Evolutionary conservation across 1,140 invertebrate genomes (phyloP).

Genomic region (Hyposmocoma kahamanoa): DNA sequence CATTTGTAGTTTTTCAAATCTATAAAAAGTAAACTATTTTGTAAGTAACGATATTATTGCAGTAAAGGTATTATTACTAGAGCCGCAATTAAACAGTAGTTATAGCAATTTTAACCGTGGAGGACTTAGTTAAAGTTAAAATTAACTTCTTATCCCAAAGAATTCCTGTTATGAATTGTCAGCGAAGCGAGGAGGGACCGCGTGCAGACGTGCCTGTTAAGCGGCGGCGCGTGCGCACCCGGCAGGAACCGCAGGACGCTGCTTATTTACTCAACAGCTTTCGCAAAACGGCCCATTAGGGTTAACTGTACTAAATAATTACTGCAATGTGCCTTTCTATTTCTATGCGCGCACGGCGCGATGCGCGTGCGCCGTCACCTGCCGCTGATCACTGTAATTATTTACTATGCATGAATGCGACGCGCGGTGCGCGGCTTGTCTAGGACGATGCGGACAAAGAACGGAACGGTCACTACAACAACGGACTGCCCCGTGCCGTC

Average conservation of each 20-base stretch:
- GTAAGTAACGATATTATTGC: too few relatives aligned
- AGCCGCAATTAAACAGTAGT: too few relatives aligned
- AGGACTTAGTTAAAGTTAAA: not conserved
- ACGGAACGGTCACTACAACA: slow-evolving; percentile 49
- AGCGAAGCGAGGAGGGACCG: slow-evolving; percentile 7
- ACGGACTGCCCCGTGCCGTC: slow-evolving; percentile 31
- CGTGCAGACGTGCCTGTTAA: slow-evolving; percentile 11
- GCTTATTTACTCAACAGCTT: slow-evolving; percentile 70
- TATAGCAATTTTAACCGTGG: not conserved
- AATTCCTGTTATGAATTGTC: slow-evolving; percentile 29
- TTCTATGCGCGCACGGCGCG: slow-evolving; percentile 51
- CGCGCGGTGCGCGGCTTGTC: slow-evolving; percentile 48
- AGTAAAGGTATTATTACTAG: too few relatives aligned
- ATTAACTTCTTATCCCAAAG: slow-evolving; percentile 9
- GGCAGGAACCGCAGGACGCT: slow-evolving; percentile 49
- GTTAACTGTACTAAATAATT: slow-evolving; percentile 73
- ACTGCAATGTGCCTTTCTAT: slow-evolving; percentile 72
- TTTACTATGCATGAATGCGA: slow-evolving; percentile 71
- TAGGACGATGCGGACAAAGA: slow-evolving; percentile 69
- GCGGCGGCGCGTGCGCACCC: slow-evolving; percentile 43
- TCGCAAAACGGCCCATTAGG: slow-evolving; percentile 67
- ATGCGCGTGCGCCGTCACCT: slow-evolving; percentile 59
- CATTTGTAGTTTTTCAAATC: too few relatives aligned
- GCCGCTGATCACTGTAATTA: slow-evolving; percentile 68
- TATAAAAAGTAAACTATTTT: too few relatives aligned